phyloP scores from a whole-genome alignment of 2,888 invertebrate genomes.

The Drosophila neonasuta region DNA sequence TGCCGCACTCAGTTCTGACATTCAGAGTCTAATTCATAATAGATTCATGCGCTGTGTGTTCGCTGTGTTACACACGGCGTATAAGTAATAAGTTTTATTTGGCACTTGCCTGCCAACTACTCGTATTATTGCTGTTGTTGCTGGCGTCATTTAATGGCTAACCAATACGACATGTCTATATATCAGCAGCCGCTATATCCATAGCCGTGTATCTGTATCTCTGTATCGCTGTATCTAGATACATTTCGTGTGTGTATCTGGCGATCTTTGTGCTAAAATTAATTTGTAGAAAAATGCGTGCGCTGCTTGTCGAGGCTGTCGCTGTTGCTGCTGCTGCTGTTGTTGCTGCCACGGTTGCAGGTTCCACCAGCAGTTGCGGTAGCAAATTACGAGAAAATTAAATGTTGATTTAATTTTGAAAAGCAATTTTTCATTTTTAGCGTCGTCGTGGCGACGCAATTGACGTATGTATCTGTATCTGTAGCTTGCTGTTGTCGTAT shows the following conservation, averaged over 20 bases:
- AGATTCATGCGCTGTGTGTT: conserved; percentile 67
- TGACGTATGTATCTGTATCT: conserved; percentile 69
- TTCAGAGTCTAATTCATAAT: conserved; percentile 78
- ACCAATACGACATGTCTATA: conserved; percentile 73
- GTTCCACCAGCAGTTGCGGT: conserved; percentile 55
- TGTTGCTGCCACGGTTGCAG: conserved; percentile 24
- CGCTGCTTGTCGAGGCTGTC: conserved; percentile 57
- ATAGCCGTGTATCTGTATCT: conserved; percentile 32
- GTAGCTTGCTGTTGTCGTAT: conserved; percentile 42
- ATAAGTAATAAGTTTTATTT: conserved; percentile 79
- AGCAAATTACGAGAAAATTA: conserved; percentile 78
- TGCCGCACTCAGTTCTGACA: too few relatives aligned
- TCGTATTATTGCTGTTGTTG: conserved; percentile 45
- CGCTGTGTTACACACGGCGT: conserved; percentile 64
- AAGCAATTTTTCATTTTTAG: conserved; percentile 78
- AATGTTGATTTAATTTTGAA: conserved; percentile 77
- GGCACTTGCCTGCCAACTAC: conserved; percentile 73
- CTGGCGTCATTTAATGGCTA: conserved; percentile 77
- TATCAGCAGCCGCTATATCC: conserved; percentile 45
- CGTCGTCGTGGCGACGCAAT: conserved; percentile 64
- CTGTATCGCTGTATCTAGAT: conserved; percentile 59
- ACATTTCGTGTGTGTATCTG: conserved; percentile 73
- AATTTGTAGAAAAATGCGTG: conserved; percentile 78
- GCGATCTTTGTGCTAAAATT: conserved; percentile 76
- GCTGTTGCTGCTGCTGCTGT: conserved; percentile 12